phyloP scores from a whole-genome alignment of 2,113 vertebrate species.

The Pelmatolapia mariae region DNA sequence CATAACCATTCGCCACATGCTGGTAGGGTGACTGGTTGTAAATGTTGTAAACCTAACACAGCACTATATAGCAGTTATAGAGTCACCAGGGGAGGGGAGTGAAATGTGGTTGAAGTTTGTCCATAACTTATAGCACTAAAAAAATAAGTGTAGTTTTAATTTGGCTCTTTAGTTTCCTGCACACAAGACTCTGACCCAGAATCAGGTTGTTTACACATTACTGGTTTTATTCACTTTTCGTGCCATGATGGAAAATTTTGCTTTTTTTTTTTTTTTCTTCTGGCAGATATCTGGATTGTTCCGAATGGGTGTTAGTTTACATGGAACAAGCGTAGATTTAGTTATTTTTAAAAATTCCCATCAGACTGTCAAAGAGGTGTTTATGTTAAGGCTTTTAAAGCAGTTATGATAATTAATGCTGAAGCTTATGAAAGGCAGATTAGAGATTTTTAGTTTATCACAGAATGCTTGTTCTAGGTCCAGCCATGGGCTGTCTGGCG shows the following conservation, averaged over 20 bases:
- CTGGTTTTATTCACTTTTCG: background rate
- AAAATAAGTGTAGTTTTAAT: background rate
- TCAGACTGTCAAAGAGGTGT: background rate
- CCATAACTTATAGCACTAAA: background rate
- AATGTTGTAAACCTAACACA: constrained; percentile 1
- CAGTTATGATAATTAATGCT: background rate
- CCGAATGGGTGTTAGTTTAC: background rate
- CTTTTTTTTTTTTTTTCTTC: background rate
- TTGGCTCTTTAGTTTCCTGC: background rate
- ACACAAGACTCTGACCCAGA: background rate
- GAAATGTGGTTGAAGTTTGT: background rate
- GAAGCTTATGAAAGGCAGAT: background rate
- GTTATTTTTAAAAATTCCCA: background rate
- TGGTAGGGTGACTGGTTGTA: background rate
- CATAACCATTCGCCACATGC: background rate
- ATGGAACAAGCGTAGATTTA: background rate
- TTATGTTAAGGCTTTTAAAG: background rate
- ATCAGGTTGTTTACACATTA: background rate
- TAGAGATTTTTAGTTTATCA: background rate
- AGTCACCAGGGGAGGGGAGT: background rate
- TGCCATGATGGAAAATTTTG: background rate
- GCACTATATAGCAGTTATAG: background rate
- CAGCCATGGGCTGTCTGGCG: background rate
- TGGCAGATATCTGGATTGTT: background rate
- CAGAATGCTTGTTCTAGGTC: background rate